Percentiles rank a stretch among this genome's conserved stretches.
Evolutionary conservation across 2,113 vertebrate species (phyloP).

Genomic region (Patagioenas fasciata): DNA sequence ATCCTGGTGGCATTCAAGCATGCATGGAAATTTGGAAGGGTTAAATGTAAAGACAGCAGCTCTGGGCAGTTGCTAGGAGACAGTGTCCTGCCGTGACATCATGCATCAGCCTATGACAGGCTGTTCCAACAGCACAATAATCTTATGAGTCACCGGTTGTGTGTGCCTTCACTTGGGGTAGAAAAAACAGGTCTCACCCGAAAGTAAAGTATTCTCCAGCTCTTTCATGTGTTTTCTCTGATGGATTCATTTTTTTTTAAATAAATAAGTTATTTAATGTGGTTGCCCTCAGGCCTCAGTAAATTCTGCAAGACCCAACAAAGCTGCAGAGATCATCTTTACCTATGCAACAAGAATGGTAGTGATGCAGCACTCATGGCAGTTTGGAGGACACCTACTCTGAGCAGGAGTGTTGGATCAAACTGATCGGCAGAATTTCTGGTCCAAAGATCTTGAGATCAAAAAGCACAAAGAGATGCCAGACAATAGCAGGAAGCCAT

Average conservation of each 20-base stretch:
- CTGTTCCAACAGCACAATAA: background rate
- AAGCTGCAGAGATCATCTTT: background rate
- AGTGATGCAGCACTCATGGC: background rate
- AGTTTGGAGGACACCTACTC: background rate
- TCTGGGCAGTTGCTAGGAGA: conserved; percentile 44
- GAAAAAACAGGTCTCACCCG: background rate
- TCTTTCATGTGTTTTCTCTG: background rate
- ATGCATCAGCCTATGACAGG: background rate
- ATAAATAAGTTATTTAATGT: background rate
- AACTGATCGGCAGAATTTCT: background rate
- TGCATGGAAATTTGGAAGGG: background rate
- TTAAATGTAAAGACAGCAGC: background rate
- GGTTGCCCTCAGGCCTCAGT: background rate
- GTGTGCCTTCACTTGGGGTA: background rate
- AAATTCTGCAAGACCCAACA: background rate
- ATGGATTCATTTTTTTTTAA: background rate
- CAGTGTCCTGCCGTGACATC: background rate
- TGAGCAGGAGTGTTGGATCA: background rate
- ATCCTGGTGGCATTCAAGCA: background rate
- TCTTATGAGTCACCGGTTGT: background rate
- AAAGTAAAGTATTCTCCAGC: background rate
- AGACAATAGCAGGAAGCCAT: background rate
- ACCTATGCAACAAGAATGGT: background rate
- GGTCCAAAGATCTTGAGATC: background rate
- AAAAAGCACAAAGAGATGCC: background rate